Evolutionary conservation across 92 coral and sea anemone genomes (phyloP).

Genomic region (Heteractis magnifica): DNA sequence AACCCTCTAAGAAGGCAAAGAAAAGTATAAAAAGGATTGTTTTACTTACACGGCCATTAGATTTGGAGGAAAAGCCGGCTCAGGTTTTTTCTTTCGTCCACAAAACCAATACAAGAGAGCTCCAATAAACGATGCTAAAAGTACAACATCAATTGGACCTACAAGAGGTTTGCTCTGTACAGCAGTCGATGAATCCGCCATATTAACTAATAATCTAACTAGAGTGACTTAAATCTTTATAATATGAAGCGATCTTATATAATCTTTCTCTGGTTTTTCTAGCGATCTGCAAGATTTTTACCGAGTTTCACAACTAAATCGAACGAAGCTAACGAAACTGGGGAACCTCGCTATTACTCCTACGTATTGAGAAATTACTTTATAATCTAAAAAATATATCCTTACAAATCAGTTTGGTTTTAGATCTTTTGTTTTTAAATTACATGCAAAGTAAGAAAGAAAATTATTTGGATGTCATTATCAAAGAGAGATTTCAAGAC

Average conservation of each 20-base stretch:
- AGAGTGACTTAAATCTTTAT: too few relatives aligned
- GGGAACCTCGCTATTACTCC: background rate
- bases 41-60: constrained; percentile 75
- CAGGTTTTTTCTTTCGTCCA: constrained; percentile 72
- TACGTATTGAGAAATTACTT: background rate
- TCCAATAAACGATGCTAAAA: constrained; percentile 88
- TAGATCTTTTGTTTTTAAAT: background rate
- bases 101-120: constrained; percentile 89
- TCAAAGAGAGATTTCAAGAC: background rate
- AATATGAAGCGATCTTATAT: background rate
- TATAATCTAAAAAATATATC: background rate
- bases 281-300: background rate
- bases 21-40: background rate
- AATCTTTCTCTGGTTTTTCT: background rate
- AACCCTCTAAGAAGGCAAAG: background rate
- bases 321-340: background rate
- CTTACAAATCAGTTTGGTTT: background rate
- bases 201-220: background rate
- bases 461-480: background rate
- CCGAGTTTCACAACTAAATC: background rate
- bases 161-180: constrained; percentile 69
- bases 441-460: background rate
- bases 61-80: constrained; percentile 59
- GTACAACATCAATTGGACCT: constrained; percentile 80
- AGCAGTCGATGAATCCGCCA: constrained; percentile 44